Base-by-base conservation (phyloP, 2,888 invertebrate species). In the Lysandra bellargus region DNA sequence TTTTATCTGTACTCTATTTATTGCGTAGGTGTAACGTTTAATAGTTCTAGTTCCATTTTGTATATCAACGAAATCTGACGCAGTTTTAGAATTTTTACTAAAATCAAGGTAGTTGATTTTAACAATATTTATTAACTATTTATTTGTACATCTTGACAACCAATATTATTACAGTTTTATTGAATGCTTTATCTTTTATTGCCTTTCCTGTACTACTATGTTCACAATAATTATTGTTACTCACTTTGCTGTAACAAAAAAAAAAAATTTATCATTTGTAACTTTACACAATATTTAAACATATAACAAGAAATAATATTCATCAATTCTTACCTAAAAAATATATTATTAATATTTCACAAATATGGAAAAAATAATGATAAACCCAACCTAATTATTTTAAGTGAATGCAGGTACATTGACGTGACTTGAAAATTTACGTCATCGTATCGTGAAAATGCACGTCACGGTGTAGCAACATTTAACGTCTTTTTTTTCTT, bases 1-100 rank as follows among this genome's bases (percentile, higher is more conserved):
- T 91, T 94, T 93, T 92, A 91, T 88, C 87, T 86, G 86, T 86
- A 90, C 86, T 84, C 83, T 87, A 88, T 91, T 91, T 92, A 92
- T 91, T 91, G 86, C 85, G 87, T 89, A 90, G 89, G 83, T 83
- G 83, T 82, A 81, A 81, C 79, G 82, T 85, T 85, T 79, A 57
- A 60, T 78, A 74, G 78, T 64, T 53, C 64, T 80, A 81, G 80
- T 64, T 82, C 77, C 73, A 80, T 79, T 80, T 78, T 37, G 49
- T 78, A 74, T 73, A 61, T 77, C 60, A 83, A 81, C 80, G 78
- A 81, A 82, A 84, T 85, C 33, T 6, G 57, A 33, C 82, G 86
- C 87, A 86, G 86, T 86, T 86, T 84, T 88, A 86, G 85, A 83
- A 85, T 90, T 90, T 89, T 85, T 91, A 91, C 86, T 88, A 84